phyloP scores from a whole-genome alignment of 2,113 vertebrate genomes.

The Chloropsis hardwickii region DNA sequence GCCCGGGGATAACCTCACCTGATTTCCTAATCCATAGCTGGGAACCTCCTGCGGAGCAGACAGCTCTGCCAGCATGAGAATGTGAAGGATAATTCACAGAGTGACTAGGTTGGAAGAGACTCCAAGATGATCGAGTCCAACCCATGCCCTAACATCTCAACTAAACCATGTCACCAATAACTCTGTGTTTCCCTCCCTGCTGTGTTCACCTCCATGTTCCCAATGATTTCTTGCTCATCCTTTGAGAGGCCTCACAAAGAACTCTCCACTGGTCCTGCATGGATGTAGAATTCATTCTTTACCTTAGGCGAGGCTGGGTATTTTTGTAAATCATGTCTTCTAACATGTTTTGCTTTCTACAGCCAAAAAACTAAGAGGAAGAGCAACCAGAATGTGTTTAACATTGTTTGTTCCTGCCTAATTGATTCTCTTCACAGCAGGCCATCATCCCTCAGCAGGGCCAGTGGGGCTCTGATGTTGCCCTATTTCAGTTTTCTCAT shows the following conservation, averaged over 20 bases:
- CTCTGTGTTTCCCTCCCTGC: background rate
- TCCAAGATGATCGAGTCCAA: too few species aligned
- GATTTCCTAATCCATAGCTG: fast-evolving
- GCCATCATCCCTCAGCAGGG: background rate
- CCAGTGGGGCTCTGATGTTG: background rate
- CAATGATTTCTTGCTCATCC: background rate
- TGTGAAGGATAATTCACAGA: background rate
- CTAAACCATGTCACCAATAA: too few species aligned
- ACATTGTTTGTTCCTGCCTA: background rate
- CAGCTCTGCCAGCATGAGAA: background rate
- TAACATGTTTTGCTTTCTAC: background rate
- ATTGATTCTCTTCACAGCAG: constrained; percentile 48
- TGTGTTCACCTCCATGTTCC: background rate
- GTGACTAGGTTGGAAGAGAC: too few species aligned
- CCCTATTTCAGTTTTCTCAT: background rate
- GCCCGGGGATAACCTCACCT: background rate
- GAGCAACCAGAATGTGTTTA: background rate
- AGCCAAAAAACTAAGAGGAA: background rate
- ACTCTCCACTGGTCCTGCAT: background rate
- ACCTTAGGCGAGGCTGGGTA: background rate
- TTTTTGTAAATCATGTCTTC: background rate
- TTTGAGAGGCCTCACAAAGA: background rate
- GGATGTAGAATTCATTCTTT: background rate
- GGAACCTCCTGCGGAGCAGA: background rate
- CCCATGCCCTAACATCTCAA: too few species aligned